Evolutionary conservation across 2,888 invertebrate genomes (phyloP), one percentile per base, ranked within the genome.

Genomic region (Anarsia innoxiella): DNA sequence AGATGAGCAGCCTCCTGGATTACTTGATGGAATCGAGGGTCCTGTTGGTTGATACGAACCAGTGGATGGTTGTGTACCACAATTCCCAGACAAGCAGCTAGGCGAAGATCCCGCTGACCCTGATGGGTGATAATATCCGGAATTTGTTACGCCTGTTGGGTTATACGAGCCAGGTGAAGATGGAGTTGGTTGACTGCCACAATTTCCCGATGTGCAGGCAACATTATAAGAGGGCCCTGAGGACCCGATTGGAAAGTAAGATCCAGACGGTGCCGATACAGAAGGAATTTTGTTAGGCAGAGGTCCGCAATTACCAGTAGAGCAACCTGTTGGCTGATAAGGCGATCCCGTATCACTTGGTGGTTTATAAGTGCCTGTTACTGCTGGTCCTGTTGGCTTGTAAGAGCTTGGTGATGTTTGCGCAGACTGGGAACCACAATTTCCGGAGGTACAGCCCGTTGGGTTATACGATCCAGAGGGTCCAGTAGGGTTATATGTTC

Each of bases 121-220:
- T n/a, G n/a, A n/a, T n/a, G n/a, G n/a, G n/a, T 5, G 27, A 27
- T 27, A n/a, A 23, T 23, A 23, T 9, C 23, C n/a, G n/a, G n/a
- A 11, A 16, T n/a, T n/a, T n/a, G n/a, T n/a, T n/a, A n/a, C n/a
- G n/a, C n/a, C n/a, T 26, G 25, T 23, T 9, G 31, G 42, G 26
- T 36, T 39, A 23, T 30, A 40, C 13, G 32, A 13, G 5, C 23
- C 29, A 4, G 41, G 31, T 6, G 19, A 15, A 3, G 32, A 12
- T 9, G 27, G 13, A 19, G 32, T 19, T 19, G 42, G 39, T 16
- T 38, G 32, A 19, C 12, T 13, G 12, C 19, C 39, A 13, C 45
- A 45, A 14, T 39, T 39, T 14, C 45, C 45, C 15, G 38, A 34
- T 8, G 32, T 33, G 30, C 45, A 45, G 23, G 41, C 25, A 2